phyloP scores from a whole-genome alignment of 1,140 invertebrate species.

The Rhopalosiphum maidis region DNA sequence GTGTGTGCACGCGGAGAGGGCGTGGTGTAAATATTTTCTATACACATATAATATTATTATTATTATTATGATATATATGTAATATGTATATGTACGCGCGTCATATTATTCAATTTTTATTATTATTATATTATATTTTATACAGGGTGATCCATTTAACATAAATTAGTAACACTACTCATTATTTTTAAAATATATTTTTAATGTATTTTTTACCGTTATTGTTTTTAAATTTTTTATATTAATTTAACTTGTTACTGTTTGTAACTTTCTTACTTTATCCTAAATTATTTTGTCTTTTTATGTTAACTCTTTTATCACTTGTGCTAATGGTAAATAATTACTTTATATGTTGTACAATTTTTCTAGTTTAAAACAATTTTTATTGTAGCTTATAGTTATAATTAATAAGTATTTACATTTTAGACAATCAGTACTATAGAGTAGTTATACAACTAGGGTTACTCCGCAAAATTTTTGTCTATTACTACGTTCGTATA shows the following conservation, averaged over 20 bases:
- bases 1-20: not conserved
- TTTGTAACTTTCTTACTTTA: too few species aligned
- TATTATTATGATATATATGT: not conserved
- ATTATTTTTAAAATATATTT: not conserved
- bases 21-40: slow-evolving; percentile 40
- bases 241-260: too few species aligned
- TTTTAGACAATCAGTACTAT: too few species aligned
- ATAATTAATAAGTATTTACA: too few species aligned
- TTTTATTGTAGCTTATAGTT: too few species aligned
- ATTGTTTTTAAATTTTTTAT: too few species aligned
- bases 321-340: too few species aligned
- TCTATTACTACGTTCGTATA: not conserved
- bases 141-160: not conserved
- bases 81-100: not conserved
- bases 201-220: too few species aligned
- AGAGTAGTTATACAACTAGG: not conserved
- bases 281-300: too few species aligned
- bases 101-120: not conserved
- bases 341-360: too few species aligned
- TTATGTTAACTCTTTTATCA: too few species aligned
- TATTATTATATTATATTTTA: not conserved
- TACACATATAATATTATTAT: not conserved
- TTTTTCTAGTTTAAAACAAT: too few species aligned
- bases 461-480: not conserved
- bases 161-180: not conserved